Base-by-base conservation (phyloP, 2,797 vertebrate species). In the Gymnoscopelus braueri region DNA sequence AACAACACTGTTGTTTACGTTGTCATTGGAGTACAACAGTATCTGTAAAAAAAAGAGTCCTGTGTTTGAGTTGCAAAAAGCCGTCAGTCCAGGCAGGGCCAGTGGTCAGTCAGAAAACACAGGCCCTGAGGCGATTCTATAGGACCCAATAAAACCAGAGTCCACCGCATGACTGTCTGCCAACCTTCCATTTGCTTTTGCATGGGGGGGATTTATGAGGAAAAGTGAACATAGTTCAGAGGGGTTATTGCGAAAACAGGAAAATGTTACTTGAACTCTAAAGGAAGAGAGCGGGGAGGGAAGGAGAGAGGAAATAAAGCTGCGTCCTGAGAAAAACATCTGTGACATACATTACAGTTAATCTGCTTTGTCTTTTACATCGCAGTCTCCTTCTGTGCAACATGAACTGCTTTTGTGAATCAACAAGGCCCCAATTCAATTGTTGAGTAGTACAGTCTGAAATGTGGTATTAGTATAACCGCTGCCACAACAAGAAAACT, bases 211-310 rank as follows among this genome's bases (percentile, higher is more conserved):
- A 35, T 35, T 35, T 35, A 35, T 35, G 32, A 35, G 32, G 6
- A n/a, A 79, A 78, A 70, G 39, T 79, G 69, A 84, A 75, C n/a
- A 58, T 74, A 29, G 85, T 82, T 87, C 74, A 77, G 32, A 14
- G 32, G n/a, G 75, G 67, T 87, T 75, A 77, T 75, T 78, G 72
- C 60, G 67, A 80, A 85, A 87, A 89, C 82, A 83, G 81, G 81
- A 88, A 86, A 80, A 75, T 67, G 78, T 62, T 67, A 51, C 32
- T 72, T 77, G 62, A 81, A 71, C 67, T 59, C 63, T 67, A 69
- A 77, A 75, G 72, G 55, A 73, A 80, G 71, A 51, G 55, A 15
- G 11, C 13, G 55, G 57, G 62, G 60, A 51, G n/a, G 50, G 54
- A 67, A 39, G 24, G 59, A 57, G 56, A 68, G 13, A 7, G 29